Base-by-base conservation (phyloP, 1,140 invertebrate genomes). In the Pararge aegeria region DNA sequence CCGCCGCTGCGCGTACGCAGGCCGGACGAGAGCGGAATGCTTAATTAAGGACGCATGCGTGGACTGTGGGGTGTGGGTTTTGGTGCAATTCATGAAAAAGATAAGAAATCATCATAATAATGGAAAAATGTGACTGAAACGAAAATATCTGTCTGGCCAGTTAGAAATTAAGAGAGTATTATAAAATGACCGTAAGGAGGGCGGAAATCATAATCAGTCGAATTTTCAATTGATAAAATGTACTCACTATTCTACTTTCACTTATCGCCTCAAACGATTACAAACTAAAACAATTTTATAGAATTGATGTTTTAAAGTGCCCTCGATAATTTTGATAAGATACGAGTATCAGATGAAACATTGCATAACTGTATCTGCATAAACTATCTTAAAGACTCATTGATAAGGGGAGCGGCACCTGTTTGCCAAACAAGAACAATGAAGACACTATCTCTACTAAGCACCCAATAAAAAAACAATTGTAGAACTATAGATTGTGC, bases 11-110 rank as follows among this genome's bases (percentile, higher is more conserved):
- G 83, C 85, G 84, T 80, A 85, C 84, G 84, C 82, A 75, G 80
- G 68, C 78, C 83, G 73, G 80, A 84, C 82, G 83, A 78, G 78
- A 75, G 58, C 69, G 78, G 85, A 87, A 88, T 88, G 82, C 82
- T 80, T 89, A 89, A 87, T 87, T 89, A 86, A 87, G 81, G 80
- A 82, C 83, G 86, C 83, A 87, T 89, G 86, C 86, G 81, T 84
- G 82, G 83, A 85, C 81, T 78, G 74, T 64, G 59, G 75, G 63
- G 66, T 71, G 68, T 66, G 66, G 64, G 37, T 52, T 55, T 49
- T 57, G 76, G 73, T 74, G 15, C 53, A 64, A 75, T 20, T 60
- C 34, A 15, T 20, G 62, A 64, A 27, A 46, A 29, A 46, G 48
- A 34, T 42, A 42, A 13, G 18, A 7, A 13, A 42, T n/a, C n/a